Conservation (phyloP, 2,888 invertebrate genomes). For the Noctua janthe region DNA sequence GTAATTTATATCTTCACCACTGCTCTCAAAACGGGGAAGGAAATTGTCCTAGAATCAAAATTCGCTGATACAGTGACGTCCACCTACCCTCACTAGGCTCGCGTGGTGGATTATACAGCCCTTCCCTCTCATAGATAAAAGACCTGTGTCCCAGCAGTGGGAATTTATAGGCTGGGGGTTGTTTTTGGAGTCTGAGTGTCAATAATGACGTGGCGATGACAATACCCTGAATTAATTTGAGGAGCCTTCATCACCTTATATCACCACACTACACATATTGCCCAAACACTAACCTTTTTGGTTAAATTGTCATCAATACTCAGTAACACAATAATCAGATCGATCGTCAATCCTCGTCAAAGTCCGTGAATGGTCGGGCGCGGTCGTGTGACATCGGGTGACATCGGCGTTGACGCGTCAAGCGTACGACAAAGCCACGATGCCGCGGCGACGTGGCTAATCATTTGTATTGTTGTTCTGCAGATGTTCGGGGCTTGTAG, state of each 20-base stretch:
- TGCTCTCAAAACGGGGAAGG: background rate
- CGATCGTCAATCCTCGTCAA: constrained; percentile 62
- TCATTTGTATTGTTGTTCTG: constrained; percentile 84
- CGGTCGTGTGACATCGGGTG: constrained; percentile 58
- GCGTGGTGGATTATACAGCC: background rate
- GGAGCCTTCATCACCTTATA: background rate
- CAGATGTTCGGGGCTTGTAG: constrained; percentile 77
- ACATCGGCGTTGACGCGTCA: constrained; percentile 64
- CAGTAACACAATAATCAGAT: constrained; percentile 55
- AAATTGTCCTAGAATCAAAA: background rate
- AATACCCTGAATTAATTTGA: background rate
- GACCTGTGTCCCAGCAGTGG: background rate
- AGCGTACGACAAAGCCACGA: constrained; percentile 67
- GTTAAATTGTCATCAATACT: constrained; percentile 38
- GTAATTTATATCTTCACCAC: background rate
- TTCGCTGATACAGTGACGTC: background rate
- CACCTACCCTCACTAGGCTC: background rate
- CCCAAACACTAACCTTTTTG: constrained; percentile 4
- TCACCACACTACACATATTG: background rate
- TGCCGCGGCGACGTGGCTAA: constrained; percentile 81
- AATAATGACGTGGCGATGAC: background rate
- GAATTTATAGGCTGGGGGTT: background rate
- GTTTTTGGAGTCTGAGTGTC: background rate
- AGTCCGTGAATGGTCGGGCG: constrained; percentile 43
- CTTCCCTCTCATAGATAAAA: background rate